Evolutionary conservation across 2,888 invertebrate species (phyloP).

Genomic region (Dichetophora obliterata): DNA sequence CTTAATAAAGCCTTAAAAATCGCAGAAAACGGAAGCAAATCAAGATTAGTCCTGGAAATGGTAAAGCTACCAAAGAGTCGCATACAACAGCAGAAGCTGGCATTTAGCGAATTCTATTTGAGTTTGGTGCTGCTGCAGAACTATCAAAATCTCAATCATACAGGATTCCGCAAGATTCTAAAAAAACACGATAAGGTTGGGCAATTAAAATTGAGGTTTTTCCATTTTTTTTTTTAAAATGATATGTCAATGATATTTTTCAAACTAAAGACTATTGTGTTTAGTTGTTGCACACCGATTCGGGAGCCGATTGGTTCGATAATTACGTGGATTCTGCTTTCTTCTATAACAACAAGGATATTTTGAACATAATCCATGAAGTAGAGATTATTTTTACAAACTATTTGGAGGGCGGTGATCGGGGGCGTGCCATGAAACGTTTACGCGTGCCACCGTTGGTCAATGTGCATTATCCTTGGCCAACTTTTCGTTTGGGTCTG

Average conservation of each 20-base stretch:
- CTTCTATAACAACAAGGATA: conserved; percentile 94
- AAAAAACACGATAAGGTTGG: conserved; percentile 98
- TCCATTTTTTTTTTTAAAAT: not conserved
- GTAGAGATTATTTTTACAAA: conserved; percentile 88
- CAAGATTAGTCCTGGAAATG: conserved; percentile 35
- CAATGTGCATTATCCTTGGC: conserved; percentile 92
- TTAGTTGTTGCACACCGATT: conserved; percentile 82
- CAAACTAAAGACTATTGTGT: not conserved
- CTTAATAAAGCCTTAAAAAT: conserved; percentile 1
- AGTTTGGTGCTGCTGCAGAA: conserved; percentile 95
- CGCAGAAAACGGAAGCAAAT: conserved; percentile 40
- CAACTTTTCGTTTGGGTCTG: conserved; percentile 92
- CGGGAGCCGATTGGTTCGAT: conserved; percentile 91
- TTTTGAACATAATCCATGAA: conserved; percentile 81
- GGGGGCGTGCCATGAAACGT: conserved; percentile 96
- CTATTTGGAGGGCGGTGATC: conserved; percentile 88
- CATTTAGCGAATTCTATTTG: conserved; percentile 97
- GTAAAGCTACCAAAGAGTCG: conserved; percentile 2
- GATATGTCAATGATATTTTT: not conserved
- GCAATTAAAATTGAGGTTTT: not conserved
- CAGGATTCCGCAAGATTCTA: conserved; percentile 97
- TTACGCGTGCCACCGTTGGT: conserved; percentile 95
- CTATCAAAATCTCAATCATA: conserved; percentile 96
- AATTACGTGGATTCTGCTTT: conserved; percentile 86
- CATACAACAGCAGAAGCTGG: conserved; percentile 76